Evolutionary conservation across 2,113 vertebrate species (phyloP), one percentile per base, ranked within the genome.

Genomic region (Aphelocoma coerulescens): DNA sequence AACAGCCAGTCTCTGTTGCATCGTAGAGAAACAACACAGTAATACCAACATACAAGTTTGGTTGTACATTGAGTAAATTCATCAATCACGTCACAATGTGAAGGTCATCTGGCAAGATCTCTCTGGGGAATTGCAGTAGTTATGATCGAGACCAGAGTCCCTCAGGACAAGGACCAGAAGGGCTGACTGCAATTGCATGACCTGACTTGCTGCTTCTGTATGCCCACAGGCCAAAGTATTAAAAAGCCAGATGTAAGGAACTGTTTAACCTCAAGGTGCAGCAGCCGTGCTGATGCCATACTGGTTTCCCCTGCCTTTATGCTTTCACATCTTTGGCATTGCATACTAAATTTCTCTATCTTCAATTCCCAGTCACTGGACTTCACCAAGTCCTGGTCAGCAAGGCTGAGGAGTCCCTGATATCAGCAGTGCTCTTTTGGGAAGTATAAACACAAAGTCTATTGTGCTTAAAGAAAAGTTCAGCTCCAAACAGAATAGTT

Each of bases 141-240:
- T 73, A 12, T 16, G 7, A 16, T 2, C 0, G 0, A 37, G 41
- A 49, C 27, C 46, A 58, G 32, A 33, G 32, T 32, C 11, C 27
- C 35, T 54, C n/a, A 71, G 85, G 14, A 78, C 26, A 59, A 75
- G 30, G 35, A 51, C 13, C 26, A 72, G 74, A 88, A 79, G 13
- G 35, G 32, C 39, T 1, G 3, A 16, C 16, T 66, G 19, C 39
- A 44, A n/a, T 5, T 73, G 20, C 37, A 23, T 18, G 52, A 48
- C 24, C 41, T 62, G 37, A 19, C 19, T 65, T 35, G 22, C 28
- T 86, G 54, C 19, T 91, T 76, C 72, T 69, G n/a, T 20, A 18
- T 65, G 16, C 23, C 48, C 10, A 30, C 1, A 6, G 23, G 11
- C 2, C 62, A 57, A 80, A 77, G 30, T 32, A 33, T 22, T 52